These are phyloP conservation scores for Sphenopsis melanotis DNA, from an alignment of 2,797 vertebrate species.

Conservation along the genomic window DNA sequence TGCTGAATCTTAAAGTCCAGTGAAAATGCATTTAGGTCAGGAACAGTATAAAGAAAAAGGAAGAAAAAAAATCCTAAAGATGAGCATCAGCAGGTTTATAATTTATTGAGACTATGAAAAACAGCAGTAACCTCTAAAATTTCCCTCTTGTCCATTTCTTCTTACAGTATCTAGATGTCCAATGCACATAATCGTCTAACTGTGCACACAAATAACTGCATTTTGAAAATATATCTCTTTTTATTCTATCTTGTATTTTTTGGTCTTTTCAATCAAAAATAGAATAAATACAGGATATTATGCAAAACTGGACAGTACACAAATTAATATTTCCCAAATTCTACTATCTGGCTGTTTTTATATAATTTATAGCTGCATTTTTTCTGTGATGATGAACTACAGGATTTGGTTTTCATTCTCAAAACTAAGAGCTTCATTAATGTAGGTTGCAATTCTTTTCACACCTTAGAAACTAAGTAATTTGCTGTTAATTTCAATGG, in stretches of 20 bases:
- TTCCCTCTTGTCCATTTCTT: background rate
- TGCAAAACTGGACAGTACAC: background rate
- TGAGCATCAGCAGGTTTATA: background rate
- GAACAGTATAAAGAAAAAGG: background rate
- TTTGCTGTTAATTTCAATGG: background rate
- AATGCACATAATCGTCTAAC: background rate
- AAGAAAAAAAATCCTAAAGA: background rate
- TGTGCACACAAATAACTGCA: background rate
- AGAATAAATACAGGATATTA: background rate
- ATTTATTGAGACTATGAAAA: background rate
- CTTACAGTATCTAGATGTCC: background rate
- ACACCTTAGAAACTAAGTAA: background rate
- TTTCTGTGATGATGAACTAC: background rate
- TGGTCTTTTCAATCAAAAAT: background rate
- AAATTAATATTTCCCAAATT: background rate
- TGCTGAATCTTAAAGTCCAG: slow-evolving; percentile 60
- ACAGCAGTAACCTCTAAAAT: background rate
- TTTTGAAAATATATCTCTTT: background rate
- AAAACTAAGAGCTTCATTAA: background rate
- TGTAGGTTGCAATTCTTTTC: background rate
- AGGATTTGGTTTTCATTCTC: background rate
- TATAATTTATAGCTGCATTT: background rate
- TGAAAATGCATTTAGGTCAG: slow-evolving; percentile 53
- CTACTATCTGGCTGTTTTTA: background rate
- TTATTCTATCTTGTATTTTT: background rate